Evolutionary conservation across 2,113 vertebrate genomes (phyloP), one percentile per base, ranked within the genome.

Genomic region (Loxodonta africana): DNA sequence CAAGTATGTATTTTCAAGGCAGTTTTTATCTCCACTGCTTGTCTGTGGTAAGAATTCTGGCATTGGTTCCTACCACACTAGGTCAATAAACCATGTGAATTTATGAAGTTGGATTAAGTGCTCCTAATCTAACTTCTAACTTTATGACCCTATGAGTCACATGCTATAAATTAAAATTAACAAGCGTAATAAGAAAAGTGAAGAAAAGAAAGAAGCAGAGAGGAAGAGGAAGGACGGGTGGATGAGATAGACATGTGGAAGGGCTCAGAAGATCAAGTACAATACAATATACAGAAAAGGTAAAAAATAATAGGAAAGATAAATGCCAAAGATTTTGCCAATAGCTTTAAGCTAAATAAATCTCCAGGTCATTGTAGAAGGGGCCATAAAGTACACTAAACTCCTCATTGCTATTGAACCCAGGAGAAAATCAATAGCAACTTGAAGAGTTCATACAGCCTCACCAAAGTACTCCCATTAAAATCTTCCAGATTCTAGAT

Each of bases 341-440:
- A 11, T 15, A 5, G 2, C 53, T 33, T 89, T 73, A 69, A 91
- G 78, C 46, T 57, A 95, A 97, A 92, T 80, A 91, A 85, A 89
- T 60, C 95, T 82, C 88, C 17, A 77, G 83, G 48, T 94, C 86
- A 69, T 63, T 6, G 14, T 8, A 76, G 17, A 81, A 48, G n/a
- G 2, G 57, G 33, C 20, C 65, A 33, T 9, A 26, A 82, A 88
- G 67, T 57, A 82, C 95, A 92, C 51, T 11, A 86, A 86, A 51
- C 37, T 87, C 44, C 41, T 92, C 41, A 51, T 21, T 63, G 60
- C 62, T 86, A 81, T 15, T 2, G 26, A 81, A 88, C 10, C 28
- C 78, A 74, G 5, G 84, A 96, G 76, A 83, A 94, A 95, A 96
- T 71, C 82, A 51, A 94, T 65, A 95, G 67, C n/a, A 77, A 60